Evolutionary conservation across 2,113 vertebrate species (phyloP).

Genomic region (Plecotus auritus): DNA sequence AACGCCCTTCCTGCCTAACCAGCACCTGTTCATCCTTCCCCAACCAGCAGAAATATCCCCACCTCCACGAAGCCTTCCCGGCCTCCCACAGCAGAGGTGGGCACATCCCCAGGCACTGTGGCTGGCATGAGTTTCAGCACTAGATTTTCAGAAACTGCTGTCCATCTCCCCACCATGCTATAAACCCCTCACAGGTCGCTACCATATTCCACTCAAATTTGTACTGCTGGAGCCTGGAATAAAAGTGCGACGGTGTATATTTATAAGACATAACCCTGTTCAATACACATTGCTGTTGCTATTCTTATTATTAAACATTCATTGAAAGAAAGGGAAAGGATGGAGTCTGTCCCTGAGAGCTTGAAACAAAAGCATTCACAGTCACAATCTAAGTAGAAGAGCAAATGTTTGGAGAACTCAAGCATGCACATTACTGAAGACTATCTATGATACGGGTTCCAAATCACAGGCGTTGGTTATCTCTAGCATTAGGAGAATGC

Average conservation of each 20-base stretch:
- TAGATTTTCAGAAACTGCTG: background rate
- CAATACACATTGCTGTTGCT: background rate
- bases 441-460: background rate
- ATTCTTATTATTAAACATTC: background rate
- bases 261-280: background rate
- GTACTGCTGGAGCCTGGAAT: background rate
- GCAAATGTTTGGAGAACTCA: background rate
- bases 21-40: background rate
- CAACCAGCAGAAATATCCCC: background rate
- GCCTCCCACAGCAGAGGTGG: background rate
- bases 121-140: accelerated
- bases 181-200: background rate
- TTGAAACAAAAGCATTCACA: background rate
- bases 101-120: accelerated
- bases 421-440: background rate
- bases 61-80: background rate
- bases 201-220: background rate
- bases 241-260: background rate
- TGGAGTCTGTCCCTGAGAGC: background rate
- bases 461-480: background rate
- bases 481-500: background rate
- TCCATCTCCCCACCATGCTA: background rate
- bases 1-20: background rate
- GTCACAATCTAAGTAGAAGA: background rate
- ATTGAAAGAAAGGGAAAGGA: background rate